A percentile compares a stretch with the other conserved stretches of the same genome.
These are phyloP conservation scores for Salminus brasiliensis DNA, from an alignment of 2,113 vertebrate species.

Conservation along the genomic window DNA sequence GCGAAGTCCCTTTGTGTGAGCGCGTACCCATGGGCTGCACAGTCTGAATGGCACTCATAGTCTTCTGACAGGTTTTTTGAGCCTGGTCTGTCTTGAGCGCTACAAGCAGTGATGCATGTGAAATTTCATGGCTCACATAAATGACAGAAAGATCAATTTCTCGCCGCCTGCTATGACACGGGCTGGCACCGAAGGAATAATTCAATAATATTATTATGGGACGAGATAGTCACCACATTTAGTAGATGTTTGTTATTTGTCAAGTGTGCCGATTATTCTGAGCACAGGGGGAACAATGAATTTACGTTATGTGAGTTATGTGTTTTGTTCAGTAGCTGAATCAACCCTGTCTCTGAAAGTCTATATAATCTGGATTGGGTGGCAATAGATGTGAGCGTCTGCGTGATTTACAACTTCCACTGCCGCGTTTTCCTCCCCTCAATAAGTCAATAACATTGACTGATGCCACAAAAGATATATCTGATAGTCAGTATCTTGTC, in stretches of 20 bases:
- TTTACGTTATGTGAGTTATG: slow-evolving; percentile 12
- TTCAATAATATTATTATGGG: slow-evolving; percentile 18
- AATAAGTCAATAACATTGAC: slow-evolving; percentile 32
- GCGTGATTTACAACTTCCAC: slow-evolving; percentile 24
- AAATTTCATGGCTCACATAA: not conserved
- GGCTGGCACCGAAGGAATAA: not conserved
- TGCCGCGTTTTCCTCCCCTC: not conserved
- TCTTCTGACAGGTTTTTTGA: not conserved
- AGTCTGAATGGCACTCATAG: not conserved
- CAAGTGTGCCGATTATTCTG: slow-evolving; percentile 32
- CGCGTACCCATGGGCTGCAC: not conserved
- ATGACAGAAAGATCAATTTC: slow-evolving; percentile 27
- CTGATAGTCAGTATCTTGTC: not conserved
- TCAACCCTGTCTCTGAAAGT: slow-evolving; percentile 26
- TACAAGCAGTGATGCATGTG: slow-evolving; percentile 19
- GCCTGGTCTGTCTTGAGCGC: slow-evolving; percentile 26
- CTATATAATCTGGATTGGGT: not conserved
- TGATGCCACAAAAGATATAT: slow-evolving; percentile 33
- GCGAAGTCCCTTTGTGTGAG: slow-evolving; percentile 39
- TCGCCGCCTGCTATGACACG: not conserved
- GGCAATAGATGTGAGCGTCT: not conserved
- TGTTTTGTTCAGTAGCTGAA: slow-evolving; percentile 10
- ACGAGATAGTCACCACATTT: slow-evolving; percentile 5
- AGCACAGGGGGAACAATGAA: slow-evolving; percentile 33
- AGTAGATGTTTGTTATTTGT: slow-evolving; percentile 35